Base-by-base conservation (phyloP, 2,888 invertebrate genomes). In the Atethmia centrago region DNA sequence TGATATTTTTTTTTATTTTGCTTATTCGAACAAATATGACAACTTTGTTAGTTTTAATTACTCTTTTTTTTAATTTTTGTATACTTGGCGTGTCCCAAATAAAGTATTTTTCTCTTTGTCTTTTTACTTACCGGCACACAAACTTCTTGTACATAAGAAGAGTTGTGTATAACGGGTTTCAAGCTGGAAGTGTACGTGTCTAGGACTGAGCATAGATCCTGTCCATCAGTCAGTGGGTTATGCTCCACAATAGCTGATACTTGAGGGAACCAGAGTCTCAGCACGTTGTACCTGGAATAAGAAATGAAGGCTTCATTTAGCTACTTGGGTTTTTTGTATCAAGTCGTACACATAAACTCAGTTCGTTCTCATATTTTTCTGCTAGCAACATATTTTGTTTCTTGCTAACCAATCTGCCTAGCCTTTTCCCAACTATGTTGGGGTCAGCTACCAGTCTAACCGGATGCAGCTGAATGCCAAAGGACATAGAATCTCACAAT, bases 241-340 rank as follows among this genome's bases (percentile, higher is more conserved):
- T 95, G 92, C 58, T 96, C 96, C 2, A 95, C 94, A 10, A 96
- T 92, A 0, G 96, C 93, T 1, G 96, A 96, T 2, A 96, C 72
- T 79, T 96, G 96, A 0, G 96, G 96, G 36, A 92, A 96, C 96
- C 96, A 96, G 8, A 96, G 84, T 19, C 96, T 88, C 40, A 94
- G 77, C 2, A 95, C 89, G 67, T 95, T 96, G 84, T 94, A 95
- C 79, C 95, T 95, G 88, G 36, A 91, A 76, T 31, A 47, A 61
- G 5, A 79, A 82, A 59, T 47, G 0, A 40, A 28, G 36, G 10
- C n/a, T 28, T 55, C 2, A 25, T 53, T 51, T 10, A 51, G 3
- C n/a, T 51, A 5, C n/a, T n/a, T 51, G 4, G n/a, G n/a, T n/a
- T 36, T 36, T 36, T 36, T 36, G 31, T 36, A 7, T 36, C 36